Conservation (phyloP, 2,888 invertebrate genomes). For the Agonum fuliginosum region DNA sequence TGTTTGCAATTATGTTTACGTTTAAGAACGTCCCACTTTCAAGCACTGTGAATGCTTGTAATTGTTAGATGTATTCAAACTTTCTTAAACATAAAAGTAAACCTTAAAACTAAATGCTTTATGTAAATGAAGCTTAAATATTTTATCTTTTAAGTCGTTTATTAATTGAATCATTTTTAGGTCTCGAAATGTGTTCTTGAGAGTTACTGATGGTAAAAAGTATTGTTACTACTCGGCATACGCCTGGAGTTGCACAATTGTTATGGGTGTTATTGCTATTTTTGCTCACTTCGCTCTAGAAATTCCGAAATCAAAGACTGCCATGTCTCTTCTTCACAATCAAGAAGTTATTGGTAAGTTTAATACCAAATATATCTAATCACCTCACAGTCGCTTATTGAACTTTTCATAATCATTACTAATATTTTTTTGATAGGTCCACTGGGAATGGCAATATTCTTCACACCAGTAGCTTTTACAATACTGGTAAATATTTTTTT, state of each 20-base stretch:
- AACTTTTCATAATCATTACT: not conserved
- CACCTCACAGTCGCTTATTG: not conserved
- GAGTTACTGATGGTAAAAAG: conserved; percentile 89
- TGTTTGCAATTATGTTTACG: not conserved
- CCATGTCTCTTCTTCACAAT: conserved; percentile 75
- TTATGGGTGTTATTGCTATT: conserved; percentile 84
- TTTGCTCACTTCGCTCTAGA: conserved; percentile 89
- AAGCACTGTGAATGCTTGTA: no score
- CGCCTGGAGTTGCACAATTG: conserved; percentile 84
- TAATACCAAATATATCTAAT: no score
- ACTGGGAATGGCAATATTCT: conserved; percentile 88
- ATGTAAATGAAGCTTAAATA: no score
- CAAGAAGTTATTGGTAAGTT: conserved; percentile 83
- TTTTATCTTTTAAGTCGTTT: no score
- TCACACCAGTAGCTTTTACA: conserved; percentile 87
- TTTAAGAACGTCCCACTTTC: no score
- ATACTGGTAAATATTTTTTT: conserved; percentile 87
- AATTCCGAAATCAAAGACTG: conserved; percentile 74
- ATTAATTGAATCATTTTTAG: conserved; percentile 71
- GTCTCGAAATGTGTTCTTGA: conserved; percentile 87
- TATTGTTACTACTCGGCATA: conserved; percentile 91
- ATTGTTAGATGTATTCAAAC: no score
- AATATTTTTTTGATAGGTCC: conserved; percentile 75
- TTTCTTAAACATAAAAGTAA: no score
- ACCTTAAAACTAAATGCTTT: no score